Percentiles rank a stretch among this genome's conserved stretches.
These are phyloP conservation scores for Distichodus sexfasciatus DNA, from an alignment of 2,797 vertebrate species.

Conservation along the genomic window DNA sequence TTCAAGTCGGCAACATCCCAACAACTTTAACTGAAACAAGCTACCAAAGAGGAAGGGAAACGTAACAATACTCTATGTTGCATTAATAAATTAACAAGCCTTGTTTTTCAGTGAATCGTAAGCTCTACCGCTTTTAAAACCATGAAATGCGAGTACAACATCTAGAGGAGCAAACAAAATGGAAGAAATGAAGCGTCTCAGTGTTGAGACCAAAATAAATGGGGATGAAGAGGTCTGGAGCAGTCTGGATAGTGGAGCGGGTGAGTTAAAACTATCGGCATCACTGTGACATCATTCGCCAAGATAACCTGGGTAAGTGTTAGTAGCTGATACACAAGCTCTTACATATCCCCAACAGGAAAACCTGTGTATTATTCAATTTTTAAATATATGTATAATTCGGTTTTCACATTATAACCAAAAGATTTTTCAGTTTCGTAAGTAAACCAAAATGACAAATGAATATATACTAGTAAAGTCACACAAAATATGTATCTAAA, in stretches of 20 bases:
- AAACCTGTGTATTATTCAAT: no score
- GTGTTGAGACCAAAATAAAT: not conserved
- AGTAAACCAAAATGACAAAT: no score
- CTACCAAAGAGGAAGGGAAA: not conserved
- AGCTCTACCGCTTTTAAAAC: not conserved
- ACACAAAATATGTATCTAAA: no score
- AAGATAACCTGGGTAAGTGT: not conserved
- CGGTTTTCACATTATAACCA: no score
- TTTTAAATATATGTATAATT: no score
- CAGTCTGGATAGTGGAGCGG: no score
- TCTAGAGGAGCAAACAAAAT: not conserved
- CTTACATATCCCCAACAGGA: no score
- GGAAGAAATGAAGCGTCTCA: not conserved
- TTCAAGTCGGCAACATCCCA: not conserved
- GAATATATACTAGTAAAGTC: no score
- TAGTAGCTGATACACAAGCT: no score
- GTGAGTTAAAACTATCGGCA: no score
- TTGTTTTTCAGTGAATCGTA: not conserved
- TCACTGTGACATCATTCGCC: slow-evolving; percentile 9
- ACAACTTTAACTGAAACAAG: not conserved
- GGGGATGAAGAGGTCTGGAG: no score
- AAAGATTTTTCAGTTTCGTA: no score
- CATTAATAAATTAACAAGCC: slow-evolving; percentile 29
- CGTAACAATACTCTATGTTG: slow-evolving; percentile 22
- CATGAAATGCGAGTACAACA: not conserved